Conservation (phyloP, 92 coral and sea anemone species). For the Siderastrea siderea region DNA sequence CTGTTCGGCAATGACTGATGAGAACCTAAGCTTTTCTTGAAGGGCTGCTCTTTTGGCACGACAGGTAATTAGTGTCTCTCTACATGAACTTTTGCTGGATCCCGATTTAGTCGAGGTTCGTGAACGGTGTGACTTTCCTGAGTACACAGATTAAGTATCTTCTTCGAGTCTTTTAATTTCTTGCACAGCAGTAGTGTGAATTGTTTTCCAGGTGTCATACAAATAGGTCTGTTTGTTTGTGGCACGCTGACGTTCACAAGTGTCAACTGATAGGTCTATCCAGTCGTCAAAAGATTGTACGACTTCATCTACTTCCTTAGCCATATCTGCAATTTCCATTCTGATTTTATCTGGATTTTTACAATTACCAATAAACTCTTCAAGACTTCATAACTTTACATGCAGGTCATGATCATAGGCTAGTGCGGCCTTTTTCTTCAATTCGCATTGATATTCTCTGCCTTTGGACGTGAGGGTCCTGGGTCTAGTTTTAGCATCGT, state of each 20-base stretch:
- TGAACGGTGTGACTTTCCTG: conserved; percentile 31
- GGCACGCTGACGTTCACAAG: conserved; percentile 17
- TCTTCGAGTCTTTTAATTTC: conserved; percentile 30
- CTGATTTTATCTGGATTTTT: conserved; percentile 22
- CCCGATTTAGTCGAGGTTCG: neutral
- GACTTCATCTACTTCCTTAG: conserved; percentile 11
- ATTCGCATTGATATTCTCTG: conserved; percentile 9
- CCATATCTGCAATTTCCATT: conserved; percentile 9
- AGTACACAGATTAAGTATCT: conserved; percentile 5
- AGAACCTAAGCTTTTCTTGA: conserved; percentile 30
- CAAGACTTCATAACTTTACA: conserved; percentile 1
- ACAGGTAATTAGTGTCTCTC: conserved; percentile 12
- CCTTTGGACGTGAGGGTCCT: conserved; percentile 42
- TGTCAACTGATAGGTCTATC: conserved; percentile 26
- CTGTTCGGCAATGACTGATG: conserved; percentile 35
- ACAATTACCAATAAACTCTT: neutral
- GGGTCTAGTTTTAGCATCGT: conserved; percentile 10
- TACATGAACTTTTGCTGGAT: conserved; percentile 14
- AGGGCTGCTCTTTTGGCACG: conserved; percentile 13
- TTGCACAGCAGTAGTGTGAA: conserved; percentile 28
- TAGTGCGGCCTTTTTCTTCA: conserved; percentile 18
- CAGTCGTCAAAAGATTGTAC: conserved; percentile 46
- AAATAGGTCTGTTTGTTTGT: conserved; percentile 13
- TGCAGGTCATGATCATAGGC: conserved; percentile 11
- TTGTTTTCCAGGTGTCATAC: conserved; percentile 42